phyloP scores from a whole-genome alignment of 2,888 invertebrate genomes.

The Cyclophora punctaria region DNA sequence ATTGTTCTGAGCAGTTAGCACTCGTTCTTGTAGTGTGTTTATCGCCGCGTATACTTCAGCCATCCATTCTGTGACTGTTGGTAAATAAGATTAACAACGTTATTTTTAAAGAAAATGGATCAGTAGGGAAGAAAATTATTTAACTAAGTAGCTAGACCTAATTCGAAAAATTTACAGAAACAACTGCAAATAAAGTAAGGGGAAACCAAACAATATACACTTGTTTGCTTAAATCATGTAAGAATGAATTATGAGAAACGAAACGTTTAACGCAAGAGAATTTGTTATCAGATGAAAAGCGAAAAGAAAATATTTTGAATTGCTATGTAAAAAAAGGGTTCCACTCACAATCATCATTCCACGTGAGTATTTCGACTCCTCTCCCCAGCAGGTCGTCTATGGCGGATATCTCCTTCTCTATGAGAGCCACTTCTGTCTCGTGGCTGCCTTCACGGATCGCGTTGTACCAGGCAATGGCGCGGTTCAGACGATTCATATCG shows the following conservation, averaged over 20 bases:
- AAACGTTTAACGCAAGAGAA: too few relatives aligned
- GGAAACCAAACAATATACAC: too few relatives aligned
- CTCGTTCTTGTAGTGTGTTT: conserved; percentile 81
- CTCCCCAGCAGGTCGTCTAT: conserved; percentile 82
- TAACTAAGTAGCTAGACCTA: too few relatives aligned
- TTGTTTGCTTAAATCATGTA: too few relatives aligned
- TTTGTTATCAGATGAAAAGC: too few relatives aligned
- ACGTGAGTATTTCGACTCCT: conserved; percentile 82
- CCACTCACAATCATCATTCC: conserved; percentile 85
- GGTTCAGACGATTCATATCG: conserved; percentile 71
- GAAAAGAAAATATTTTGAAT: too few relatives aligned
- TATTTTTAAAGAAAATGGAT: background rate
- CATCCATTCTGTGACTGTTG: conserved; percentile 79
- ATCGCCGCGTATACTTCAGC: conserved; percentile 79
- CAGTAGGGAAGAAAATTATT: background rate
- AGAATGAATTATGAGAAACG: too few relatives aligned
- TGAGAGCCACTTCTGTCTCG: conserved; percentile 84
- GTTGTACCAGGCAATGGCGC: conserved; percentile 89
- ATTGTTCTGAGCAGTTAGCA: conserved; percentile 80
- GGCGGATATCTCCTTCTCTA: conserved; percentile 82
- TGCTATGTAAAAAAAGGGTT: too few relatives aligned
- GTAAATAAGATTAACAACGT: background rate
- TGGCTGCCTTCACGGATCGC: conserved; percentile 82
- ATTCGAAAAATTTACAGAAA: too few relatives aligned
- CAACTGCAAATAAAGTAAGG: too few relatives aligned